Conservation (phyloP, 2,113 vertebrate species). For the Orientallactaga bullata region DNA sequence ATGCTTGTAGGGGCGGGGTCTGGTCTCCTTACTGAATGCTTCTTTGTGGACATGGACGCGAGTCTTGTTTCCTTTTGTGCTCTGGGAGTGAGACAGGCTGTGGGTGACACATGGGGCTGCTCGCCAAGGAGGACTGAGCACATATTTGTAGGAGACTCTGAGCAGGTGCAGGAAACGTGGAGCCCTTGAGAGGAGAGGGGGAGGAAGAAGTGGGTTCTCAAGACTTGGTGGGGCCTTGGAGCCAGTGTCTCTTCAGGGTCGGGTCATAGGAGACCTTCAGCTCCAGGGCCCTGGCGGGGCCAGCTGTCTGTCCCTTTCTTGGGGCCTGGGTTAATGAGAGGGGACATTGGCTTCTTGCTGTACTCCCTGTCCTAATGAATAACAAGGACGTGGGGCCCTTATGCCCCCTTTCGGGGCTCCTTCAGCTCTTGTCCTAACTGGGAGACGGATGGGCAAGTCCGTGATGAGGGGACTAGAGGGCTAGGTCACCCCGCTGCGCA, state of each 20-base stretch:
- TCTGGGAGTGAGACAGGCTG: not conserved
- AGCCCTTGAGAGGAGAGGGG: not conserved
- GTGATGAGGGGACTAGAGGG: not conserved
- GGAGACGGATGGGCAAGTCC: not conserved
- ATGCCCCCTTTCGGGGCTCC: not conserved
- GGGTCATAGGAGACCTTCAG: not conserved
- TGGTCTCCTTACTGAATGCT: not conserved
- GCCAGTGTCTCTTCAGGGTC: not conserved
- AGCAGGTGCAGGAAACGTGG: not conserved
- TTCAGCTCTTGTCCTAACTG: not conserved
- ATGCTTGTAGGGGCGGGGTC: not conserved
- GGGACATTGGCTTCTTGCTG: not conserved
- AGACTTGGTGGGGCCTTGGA: not conserved
- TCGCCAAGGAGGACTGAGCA: not conserved
- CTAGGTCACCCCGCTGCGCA: not conserved
- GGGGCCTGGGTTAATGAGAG: not conserved
- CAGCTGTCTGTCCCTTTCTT: not conserved
- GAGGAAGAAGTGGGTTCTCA: not conserved
- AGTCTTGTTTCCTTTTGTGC: not conserved
- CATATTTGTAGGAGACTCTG: not conserved
- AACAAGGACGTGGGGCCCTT: not conserved
- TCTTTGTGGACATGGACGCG: accelerated
- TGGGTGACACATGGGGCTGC: not conserved
- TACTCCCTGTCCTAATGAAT: not conserved
- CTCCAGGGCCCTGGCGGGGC: not conserved